phyloP scores from a whole-genome alignment of 2,797 vertebrate species.

The Dendrocincla fuliginosa region DNA sequence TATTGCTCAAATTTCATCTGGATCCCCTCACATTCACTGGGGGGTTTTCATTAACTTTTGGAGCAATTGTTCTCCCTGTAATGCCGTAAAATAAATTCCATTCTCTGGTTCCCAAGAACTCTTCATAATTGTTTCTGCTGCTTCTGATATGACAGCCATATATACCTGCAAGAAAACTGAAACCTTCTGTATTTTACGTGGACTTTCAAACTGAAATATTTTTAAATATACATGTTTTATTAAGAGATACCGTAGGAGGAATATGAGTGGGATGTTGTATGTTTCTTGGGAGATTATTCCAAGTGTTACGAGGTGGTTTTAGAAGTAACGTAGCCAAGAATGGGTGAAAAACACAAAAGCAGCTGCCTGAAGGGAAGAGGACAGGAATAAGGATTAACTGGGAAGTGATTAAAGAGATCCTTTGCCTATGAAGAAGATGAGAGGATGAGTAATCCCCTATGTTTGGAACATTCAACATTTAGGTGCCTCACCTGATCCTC shows the following conservation, averaged over 20 bases:
- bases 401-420: background rate
- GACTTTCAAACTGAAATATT: background rate
- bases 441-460: background rate
- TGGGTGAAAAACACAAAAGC: background rate
- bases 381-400: background rate
- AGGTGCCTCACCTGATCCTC: background rate
- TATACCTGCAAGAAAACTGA: background rate
- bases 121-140: background rate
- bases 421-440: background rate
- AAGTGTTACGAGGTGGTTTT: background rate
- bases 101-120: background rate
- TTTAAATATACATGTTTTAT: background rate
- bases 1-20: background rate
- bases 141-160: background rate
- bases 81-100: background rate
- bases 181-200: background rate
- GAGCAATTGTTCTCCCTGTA: background rate
- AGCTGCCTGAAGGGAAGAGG: background rate
- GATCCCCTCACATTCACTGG: background rate
- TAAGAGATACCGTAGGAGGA: background rate
- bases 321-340: background rate
- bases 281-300: background rate
- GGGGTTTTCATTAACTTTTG: background rate
- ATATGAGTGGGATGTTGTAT: background rate
- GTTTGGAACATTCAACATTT: background rate